A percentile compares a stretch with the other conserved stretches of the same genome.
Conservation (phyloP, 2,888 invertebrate species). For the Cheilosia grossa region DNA sequence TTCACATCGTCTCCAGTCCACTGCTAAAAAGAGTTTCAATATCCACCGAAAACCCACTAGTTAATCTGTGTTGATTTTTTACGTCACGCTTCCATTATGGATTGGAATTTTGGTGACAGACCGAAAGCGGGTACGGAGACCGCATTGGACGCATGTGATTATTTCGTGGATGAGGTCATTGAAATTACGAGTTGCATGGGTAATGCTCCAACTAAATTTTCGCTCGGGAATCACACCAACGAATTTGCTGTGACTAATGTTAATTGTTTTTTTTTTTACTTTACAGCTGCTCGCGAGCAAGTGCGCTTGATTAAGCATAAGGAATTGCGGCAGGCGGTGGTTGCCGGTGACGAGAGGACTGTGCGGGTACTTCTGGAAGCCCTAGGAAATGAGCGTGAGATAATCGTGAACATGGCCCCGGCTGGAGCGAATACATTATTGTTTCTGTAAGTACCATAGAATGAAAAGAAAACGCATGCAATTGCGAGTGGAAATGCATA, state of each 20-base stretch:
- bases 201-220: conserved; percentile 77
- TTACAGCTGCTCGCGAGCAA: conserved; percentile 86
- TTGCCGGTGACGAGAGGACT: conserved; percentile 88
- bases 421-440: conserved; percentile 94
- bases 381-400: conserved; percentile 87
- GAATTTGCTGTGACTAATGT: conserved; percentile 25
- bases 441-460: conserved; percentile 88
- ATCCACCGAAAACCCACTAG: conserved; percentile 32
- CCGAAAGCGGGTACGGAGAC: conserved; percentile 84
- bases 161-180: conserved; percentile 88
- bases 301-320: conserved; percentile 89
- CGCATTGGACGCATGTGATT: conserved; percentile 88
- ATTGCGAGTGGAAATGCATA: background rate
- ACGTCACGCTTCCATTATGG: conserved; percentile 77
- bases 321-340: conserved; percentile 90
- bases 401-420: conserved; percentile 93
- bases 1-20: conserved; percentile 4
- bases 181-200: conserved; percentile 84
- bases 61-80: conserved; percentile 12
- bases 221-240: conserved; percentile 2
- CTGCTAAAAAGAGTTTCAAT: background rate
- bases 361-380: conserved; percentile 88
- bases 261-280: conserved; percentile 30
- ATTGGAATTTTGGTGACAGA: conserved; percentile 82
- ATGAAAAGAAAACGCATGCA: background rate